Conservation (phyloP, 2,113 vertebrate genomes). For the Pelecanus crispus region DNA sequence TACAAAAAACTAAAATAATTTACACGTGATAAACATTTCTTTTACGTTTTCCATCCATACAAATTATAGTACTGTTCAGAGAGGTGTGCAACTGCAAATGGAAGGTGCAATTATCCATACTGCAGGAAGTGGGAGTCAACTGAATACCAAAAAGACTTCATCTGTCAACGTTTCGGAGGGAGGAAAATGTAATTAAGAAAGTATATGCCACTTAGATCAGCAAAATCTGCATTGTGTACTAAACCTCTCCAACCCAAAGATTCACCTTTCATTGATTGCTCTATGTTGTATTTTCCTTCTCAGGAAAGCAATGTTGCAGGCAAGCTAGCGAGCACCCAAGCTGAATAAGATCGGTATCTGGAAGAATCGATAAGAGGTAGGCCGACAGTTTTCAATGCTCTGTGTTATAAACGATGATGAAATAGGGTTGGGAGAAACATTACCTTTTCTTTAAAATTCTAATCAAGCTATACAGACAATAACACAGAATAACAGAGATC, state of each 20-base stretch:
- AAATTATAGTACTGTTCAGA: background rate
- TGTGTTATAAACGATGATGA: background rate
- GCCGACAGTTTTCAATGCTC: background rate
- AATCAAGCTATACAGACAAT: background rate
- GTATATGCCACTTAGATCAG: background rate
- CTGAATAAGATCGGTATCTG: background rate
- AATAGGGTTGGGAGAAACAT: background rate
- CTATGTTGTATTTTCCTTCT: background rate
- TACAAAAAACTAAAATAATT: background rate
- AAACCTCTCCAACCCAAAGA: background rate
- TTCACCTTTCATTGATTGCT: background rate
- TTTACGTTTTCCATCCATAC: background rate
- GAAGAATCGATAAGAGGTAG: background rate
- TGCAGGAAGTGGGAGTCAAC: background rate
- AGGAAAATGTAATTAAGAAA: background rate
- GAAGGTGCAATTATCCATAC: background rate
- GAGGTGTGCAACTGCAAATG: background rate
- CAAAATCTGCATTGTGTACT: background rate
- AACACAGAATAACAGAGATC: background rate
- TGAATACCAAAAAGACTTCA: background rate
- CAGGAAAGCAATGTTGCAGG: background rate
- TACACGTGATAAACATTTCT: background rate
- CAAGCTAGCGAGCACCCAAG: background rate
- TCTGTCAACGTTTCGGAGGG: background rate
- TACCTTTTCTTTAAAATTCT: background rate